Percentiles rank a stretch among this genome's conserved stretches.
These are phyloP conservation scores for Drosophila mauritiana DNA, from an alignment of 1,140 invertebrate species.

Conservation along the genomic window DNA sequence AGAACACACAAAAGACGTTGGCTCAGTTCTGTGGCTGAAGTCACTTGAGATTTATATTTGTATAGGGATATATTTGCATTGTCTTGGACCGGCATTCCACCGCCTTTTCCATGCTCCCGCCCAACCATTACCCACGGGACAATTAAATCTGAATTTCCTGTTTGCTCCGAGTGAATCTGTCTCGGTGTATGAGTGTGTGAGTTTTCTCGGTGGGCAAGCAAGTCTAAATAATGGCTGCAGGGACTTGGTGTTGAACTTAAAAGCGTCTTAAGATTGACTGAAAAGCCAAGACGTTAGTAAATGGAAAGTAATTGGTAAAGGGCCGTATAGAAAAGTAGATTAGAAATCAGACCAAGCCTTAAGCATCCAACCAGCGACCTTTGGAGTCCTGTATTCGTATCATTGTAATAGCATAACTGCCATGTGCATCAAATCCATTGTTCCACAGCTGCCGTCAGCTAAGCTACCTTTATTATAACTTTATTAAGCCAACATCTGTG, in stretches of 20 bases:
- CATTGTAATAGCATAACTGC: neutral
- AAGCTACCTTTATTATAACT: slow-evolving; percentile 36
- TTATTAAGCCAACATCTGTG: slow-evolving; percentile 37
- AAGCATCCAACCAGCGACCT: neutral
- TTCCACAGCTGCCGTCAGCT: slow-evolving; percentile 9
- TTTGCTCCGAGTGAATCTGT: slow-evolving; percentile 7
- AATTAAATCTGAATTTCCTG: slow-evolving; percentile 43
- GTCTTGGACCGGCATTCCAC: slow-evolving; percentile 19
- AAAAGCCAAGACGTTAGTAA: neutral
- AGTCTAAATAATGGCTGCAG: neutral
- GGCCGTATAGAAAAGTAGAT: neutral
- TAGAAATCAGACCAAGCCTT: neutral
- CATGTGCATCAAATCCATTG: slow-evolving; percentile 9
- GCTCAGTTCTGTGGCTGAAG: slow-evolving; percentile 13
- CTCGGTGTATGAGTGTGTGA: slow-evolving; percentile 1
- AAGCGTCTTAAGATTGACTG: neutral
- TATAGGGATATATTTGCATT: slow-evolving; percentile 31
- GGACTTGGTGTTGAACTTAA: neutral
- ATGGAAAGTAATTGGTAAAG: too few relatives aligned
- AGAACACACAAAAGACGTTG: slow-evolving; percentile 34
- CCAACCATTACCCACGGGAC: neutral
- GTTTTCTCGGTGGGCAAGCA: neutral
- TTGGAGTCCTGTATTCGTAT: neutral
- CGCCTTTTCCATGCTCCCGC: slow-evolving; percentile 18
- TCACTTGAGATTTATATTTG: slow-evolving; percentile 23